phyloP scores from a whole-genome alignment of 2,797 vertebrate species.

The Sebastes minor region DNA sequence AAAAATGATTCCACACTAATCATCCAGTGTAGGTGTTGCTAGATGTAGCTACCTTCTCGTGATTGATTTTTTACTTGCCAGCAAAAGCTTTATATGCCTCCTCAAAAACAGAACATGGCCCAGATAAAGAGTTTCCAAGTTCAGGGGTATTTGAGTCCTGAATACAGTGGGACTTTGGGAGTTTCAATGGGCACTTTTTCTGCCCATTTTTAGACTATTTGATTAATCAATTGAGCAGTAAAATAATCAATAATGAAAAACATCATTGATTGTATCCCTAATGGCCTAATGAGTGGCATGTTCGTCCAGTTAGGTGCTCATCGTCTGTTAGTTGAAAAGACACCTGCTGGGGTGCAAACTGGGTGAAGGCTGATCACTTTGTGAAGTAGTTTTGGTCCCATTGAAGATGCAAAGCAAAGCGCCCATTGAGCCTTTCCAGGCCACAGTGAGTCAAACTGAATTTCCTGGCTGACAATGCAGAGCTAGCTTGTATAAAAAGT shows the following conservation, averaged over 20 bases:
- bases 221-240: neutral
- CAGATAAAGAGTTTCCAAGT: too few species aligned
- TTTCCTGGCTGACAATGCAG: slow-evolving; percentile 17
- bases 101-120: too few species aligned
- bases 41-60: too few species aligned
- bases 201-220: neutral
- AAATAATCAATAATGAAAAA: neutral
- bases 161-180: too few species aligned
- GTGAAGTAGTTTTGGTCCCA: neutral
- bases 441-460: slow-evolving; percentile 19
- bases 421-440: neutral
- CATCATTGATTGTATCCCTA: neutral
- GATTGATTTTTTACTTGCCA: too few species aligned
- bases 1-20: too few species aligned
- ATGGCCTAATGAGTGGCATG: neutral
- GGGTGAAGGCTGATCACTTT: neutral
- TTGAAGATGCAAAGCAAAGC: neutral
- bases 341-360: neutral
- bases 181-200: too few species aligned
- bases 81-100: too few species aligned
- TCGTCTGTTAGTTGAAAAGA: slow-evolving; percentile 12
- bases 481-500: slow-evolving; percentile 19
- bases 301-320: neutral
- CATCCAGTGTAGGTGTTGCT: too few species aligned
- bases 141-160: too few species aligned